Percentiles rank a stretch among this genome's conserved stretches.
These are phyloP conservation scores for Corydoras maculifer DNA, from an alignment of 2,113 vertebrate species.

Conservation along the genomic window DNA sequence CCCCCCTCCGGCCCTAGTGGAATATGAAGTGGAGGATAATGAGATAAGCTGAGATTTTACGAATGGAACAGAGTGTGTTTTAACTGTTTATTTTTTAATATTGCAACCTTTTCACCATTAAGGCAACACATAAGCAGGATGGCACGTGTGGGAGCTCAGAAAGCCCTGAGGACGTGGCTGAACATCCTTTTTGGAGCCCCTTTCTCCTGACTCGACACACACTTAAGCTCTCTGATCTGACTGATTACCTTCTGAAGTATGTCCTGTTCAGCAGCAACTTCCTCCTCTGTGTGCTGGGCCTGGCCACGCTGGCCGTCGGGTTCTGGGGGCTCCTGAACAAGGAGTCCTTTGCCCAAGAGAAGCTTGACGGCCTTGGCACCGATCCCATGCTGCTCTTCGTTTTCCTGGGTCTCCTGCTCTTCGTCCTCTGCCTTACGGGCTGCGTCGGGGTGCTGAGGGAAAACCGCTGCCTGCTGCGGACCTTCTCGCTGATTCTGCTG, in stretches of 20 bases:
- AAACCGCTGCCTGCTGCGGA: conserved; percentile 69
- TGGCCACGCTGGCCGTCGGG: conserved; percentile 66
- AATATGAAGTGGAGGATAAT: too few species aligned
- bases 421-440: conserved; percentile 67
- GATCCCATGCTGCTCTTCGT: conserved; percentile 78
- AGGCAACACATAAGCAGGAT: conserved; percentile 38
- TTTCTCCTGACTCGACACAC: neutral
- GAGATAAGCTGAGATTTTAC: too few species aligned
- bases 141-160: conserved; percentile 33
- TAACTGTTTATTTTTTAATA: neutral
- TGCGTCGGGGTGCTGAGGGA: conserved; percentile 76
- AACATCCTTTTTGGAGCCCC: neutral
- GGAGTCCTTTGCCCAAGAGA: conserved; percentile 62
- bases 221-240: neutral
- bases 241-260: conserved; percentile 66
- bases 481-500: conserved; percentile 62
- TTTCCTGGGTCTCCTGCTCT: conserved; percentile 61
- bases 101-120: conserved; percentile 18
- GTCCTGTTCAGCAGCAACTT: conserved; percentile 73
- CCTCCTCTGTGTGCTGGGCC: conserved; percentile 71
- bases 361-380: conserved; percentile 57
- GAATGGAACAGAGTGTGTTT: too few species aligned
- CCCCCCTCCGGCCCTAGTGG: too few species aligned
- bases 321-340: conserved; percentile 83
- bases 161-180: neutral